Percentiles rank a stretch among this genome's conserved stretches.
Evolutionary conservation across 2,113 vertebrate genomes (phyloP).

Genomic region (Panthera leo): DNA sequence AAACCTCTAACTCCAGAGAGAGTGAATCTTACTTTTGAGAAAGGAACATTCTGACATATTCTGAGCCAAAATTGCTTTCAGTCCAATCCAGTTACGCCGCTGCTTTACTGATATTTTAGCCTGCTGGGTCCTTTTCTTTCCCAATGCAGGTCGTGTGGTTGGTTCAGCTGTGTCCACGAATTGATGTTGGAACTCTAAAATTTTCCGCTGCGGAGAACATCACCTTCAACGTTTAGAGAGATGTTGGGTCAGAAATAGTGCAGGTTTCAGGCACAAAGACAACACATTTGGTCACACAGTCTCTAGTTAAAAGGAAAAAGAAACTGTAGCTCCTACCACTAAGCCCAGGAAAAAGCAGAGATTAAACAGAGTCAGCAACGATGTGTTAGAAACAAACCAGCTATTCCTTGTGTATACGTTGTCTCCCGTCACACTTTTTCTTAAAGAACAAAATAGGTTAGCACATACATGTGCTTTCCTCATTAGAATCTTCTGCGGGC

Average conservation of each 20-base stretch:
- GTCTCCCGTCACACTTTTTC: neutral
- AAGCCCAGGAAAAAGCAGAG: neutral
- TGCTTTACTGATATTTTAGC: neutral
- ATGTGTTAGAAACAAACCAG: rapidly evolving
- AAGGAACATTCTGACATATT: neutral
- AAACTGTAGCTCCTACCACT: neutral
- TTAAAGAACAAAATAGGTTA: neutral
- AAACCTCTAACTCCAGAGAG: neutral
- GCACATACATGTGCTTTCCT: neutral
- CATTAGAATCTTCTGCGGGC: neutral
- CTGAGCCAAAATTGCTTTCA: neutral
- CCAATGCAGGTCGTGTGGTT: neutral
- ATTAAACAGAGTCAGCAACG: rapidly evolving
- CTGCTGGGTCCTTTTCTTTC: neutral
- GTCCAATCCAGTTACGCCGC: neutral
- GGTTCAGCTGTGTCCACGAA: neutral
- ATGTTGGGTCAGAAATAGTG: neutral
- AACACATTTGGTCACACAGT: neutral
- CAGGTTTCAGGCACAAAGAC: neutral
- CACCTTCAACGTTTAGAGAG: neutral
- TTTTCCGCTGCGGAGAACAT: neutral
- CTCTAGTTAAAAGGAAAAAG: neutral
- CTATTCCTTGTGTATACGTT: neutral
- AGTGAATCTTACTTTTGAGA: neutral
- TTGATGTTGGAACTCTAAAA: neutral